Conservation (phyloP, 2,797 vertebrate species). For the Nothura maculosa region DNA sequence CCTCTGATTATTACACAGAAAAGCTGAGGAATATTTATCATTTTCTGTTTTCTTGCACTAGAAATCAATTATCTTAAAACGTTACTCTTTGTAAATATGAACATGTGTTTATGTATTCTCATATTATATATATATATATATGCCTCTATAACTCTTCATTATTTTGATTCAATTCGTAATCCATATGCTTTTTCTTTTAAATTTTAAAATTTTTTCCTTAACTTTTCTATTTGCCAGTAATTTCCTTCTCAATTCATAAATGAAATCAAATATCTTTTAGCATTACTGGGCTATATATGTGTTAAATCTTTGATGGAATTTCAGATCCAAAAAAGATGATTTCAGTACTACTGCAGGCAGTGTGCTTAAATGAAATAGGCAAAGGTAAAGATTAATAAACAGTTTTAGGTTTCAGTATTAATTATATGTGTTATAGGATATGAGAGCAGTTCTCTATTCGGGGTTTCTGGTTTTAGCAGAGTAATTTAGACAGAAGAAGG, state of each 20-base stretch:
- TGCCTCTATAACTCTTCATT: not conserved
- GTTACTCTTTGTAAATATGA: not conserved
- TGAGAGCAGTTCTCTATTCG: not conserved
- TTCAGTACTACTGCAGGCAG: not conserved
- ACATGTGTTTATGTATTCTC: not conserved
- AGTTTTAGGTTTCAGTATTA: not conserved
- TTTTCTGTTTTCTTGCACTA: not conserved
- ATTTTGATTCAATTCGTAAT: not conserved
- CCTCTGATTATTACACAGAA: not conserved
- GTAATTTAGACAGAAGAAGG: constrained; percentile 25
- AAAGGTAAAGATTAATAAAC: not conserved
- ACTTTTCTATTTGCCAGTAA: not conserved
- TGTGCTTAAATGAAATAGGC: not conserved
- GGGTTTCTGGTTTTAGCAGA: not conserved
- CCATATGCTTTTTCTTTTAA: not conserved
- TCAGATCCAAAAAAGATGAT: not conserved
- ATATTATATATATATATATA: not conserved
- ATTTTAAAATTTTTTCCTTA: not conserved
- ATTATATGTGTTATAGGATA: not conserved
- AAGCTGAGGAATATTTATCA: not conserved
- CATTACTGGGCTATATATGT: not conserved
- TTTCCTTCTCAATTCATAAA: not conserved
- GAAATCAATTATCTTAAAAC: not conserved
- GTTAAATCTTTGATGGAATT: not conserved
- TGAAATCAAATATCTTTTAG: not conserved